Conservation (phyloP, 2,797 vertebrate genomes). For the Microctenopoma steveboyesi region DNA sequence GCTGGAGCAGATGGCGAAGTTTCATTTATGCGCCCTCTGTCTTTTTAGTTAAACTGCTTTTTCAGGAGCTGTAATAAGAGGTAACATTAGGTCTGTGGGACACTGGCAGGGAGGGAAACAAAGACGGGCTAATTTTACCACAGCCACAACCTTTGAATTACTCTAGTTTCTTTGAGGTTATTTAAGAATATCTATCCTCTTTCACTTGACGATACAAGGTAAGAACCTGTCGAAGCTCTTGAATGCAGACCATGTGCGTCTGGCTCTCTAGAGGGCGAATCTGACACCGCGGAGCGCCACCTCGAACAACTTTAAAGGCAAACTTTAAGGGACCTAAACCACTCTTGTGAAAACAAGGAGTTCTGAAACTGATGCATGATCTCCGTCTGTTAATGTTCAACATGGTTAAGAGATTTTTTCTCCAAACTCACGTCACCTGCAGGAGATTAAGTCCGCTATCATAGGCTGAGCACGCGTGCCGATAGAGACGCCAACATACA, state of each 20-base stretch:
- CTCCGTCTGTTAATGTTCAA: conserved; percentile 48
- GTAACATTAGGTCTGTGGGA: conserved; percentile 15
- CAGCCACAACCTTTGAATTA: conserved; percentile 37
- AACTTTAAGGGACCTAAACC: conserved; percentile 39
- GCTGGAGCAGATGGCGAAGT: no score
- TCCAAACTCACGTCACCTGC: conserved; percentile 49
- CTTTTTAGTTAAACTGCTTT: background rate
- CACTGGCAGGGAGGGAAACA: conserved; percentile 30
- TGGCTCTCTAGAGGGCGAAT: conserved; percentile 25
- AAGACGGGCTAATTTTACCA: conserved; percentile 31
- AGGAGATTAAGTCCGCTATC: conserved; percentile 28
- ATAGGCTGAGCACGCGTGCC: background rate
- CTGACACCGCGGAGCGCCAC: conserved; percentile 48
- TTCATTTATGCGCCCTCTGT: no score
- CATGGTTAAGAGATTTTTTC: conserved; percentile 25
- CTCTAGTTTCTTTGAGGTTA: conserved; percentile 24
- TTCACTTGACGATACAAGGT: conserved; percentile 29
- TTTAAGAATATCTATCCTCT: conserved; percentile 29
- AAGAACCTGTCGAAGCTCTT: conserved; percentile 11
- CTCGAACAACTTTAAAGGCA: conserved; percentile 31
- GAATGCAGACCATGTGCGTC: conserved; percentile 62
- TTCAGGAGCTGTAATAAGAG: background rate
- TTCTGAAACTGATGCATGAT: conserved; percentile 26
- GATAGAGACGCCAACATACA: background rate
- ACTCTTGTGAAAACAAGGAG: conserved; percentile 49